Base-by-base conservation (phyloP, 2,888 invertebrate species). In the Marasmarcha lunaedactyla region DNA sequence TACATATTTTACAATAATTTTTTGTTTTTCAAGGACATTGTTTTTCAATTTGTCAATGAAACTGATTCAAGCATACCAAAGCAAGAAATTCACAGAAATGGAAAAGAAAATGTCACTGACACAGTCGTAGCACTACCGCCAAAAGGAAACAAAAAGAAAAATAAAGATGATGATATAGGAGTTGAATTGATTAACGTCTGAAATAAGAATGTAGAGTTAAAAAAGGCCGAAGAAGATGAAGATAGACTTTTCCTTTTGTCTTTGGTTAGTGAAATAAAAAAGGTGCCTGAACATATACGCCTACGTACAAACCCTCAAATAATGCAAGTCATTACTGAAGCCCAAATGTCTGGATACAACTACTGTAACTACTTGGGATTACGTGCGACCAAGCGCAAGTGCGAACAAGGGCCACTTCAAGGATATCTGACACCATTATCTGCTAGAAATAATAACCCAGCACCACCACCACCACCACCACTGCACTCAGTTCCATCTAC, bases 321-420 rank as follows among this genome's bases (percentile, higher is more conserved):
- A 40, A 43, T 47, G 40, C 46, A 46, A 44, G 44, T 46, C 44
- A 43, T 45, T 39, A 43, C 43, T 47, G 42, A 45, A 43, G 45
- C 43, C 41, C 45, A 47, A 47, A 44, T 39, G 41, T 44, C 42
- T 46, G 43, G 43, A 43, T 41, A 44, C 33, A 46, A 34, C 44
- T 7, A 30, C 30, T 30, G 30, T 30, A 30, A 30, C 44, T 43
- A 42, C 44, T 44, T 44, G 45, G 42, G 42, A 45, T 43, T 41
- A 38, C 41, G 37, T 40, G 27, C 40, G 40, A 41, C 36, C 37
- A 39, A 39, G 41, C 40, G 41, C 40, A 42, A 43, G 36, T 46
- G 43, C 43, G 43, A 46, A 42, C 46, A 43, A 46, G 42, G 41
- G 43, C 42, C 40, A 42, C 43, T 40, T n/a, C 44, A 44, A 44